Percentiles rank a stretch among this genome's conserved stretches.
These are phyloP conservation scores for Monopis laevigella DNA, from an alignment of 2,888 invertebrate genomes.

Conservation along the genomic window DNA sequence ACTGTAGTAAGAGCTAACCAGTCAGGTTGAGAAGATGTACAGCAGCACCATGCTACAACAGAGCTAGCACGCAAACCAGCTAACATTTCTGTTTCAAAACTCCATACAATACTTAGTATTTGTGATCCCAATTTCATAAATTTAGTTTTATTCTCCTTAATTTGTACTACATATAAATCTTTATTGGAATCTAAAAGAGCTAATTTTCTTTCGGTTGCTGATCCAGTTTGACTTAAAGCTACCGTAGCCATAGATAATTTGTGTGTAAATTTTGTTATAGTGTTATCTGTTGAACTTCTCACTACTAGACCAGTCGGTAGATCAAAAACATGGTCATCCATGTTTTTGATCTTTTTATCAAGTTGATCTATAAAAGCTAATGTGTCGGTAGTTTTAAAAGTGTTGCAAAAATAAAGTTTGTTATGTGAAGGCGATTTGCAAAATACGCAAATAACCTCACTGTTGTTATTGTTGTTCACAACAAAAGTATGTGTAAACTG, in stretches of 20 bases:
- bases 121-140: conserved; percentile 75
- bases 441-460: too few species aligned
- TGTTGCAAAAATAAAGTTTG: too few species aligned
- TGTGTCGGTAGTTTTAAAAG: too few species aligned
- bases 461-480: too few species aligned
- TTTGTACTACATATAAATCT: conserved; percentile 84
- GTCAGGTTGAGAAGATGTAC: conserved; percentile 48
- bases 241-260: conserved; percentile 82
- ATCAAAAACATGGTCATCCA: conserved; percentile 91
- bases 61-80: conserved; percentile 53
- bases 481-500: too few species aligned
- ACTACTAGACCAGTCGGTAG: conserved; percentile 71
- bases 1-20: conserved; percentile 53
- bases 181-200: conserved; percentile 90
- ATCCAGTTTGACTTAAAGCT: conserved; percentile 86
- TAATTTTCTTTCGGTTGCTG: conserved; percentile 79
- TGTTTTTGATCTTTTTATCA: too few species aligned
- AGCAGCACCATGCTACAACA: conserved; percentile 57
- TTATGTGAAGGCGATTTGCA: too few species aligned
- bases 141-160: conserved; percentile 71
- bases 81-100: conserved; percentile 50
- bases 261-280: conserved; percentile 79
- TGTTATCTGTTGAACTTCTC: conserved; percentile 74
- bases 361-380: too few species aligned
- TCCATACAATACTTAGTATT: conserved; percentile 55